Conservation (phyloP, 2,797 vertebrate species). For the Centroberyx gerrardi region DNA sequence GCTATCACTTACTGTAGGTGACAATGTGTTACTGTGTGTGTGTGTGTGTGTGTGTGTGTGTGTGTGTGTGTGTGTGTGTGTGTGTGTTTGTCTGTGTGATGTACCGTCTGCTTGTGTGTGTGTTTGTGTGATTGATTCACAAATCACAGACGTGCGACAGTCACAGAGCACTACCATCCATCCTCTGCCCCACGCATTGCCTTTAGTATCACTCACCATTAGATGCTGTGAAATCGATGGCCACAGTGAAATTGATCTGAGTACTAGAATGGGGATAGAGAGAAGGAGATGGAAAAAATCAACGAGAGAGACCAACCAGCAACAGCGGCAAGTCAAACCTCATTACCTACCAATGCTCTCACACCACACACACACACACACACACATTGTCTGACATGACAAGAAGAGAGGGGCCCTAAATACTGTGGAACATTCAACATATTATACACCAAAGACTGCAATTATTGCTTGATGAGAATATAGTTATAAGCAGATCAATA, state of each 20-base stretch:
- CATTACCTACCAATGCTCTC: slow-evolving; percentile 38
- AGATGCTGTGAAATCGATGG: slow-evolving; percentile 98
- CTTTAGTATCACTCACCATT: slow-evolving; percentile 90
- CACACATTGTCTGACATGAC: background rate
- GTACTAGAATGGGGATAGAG: slow-evolving; percentile 84
- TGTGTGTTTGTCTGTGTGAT: background rate
- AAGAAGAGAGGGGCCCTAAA: background rate
- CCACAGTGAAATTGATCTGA: slow-evolving; percentile 98
- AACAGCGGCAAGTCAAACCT: slow-evolving; percentile 36
- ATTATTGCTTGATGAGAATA: background rate
- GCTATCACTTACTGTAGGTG: slow-evolving; percentile 16
- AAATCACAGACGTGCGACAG: slow-evolving; percentile 44
- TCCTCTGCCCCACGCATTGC: slow-evolving; percentile 34
- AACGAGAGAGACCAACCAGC: slow-evolving; percentile 39
- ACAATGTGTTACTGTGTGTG: slow-evolving; percentile 23
- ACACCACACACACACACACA: background rate
- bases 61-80: no score
- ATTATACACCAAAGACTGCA: background rate
- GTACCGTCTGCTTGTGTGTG: background rate
- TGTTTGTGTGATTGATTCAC: slow-evolving; percentile 52
- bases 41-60: slow-evolving; percentile 15
- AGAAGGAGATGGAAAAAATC: slow-evolving; percentile 53
- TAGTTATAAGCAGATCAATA: slow-evolving; percentile 15
- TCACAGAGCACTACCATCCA: slow-evolving; percentile 58
- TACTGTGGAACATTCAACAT: background rate